Evolutionary conservation across 92 coral and sea anemone species (phyloP), one percentile per base, ranked within the genome.

Genomic region (Paramuricea clavata): DNA sequence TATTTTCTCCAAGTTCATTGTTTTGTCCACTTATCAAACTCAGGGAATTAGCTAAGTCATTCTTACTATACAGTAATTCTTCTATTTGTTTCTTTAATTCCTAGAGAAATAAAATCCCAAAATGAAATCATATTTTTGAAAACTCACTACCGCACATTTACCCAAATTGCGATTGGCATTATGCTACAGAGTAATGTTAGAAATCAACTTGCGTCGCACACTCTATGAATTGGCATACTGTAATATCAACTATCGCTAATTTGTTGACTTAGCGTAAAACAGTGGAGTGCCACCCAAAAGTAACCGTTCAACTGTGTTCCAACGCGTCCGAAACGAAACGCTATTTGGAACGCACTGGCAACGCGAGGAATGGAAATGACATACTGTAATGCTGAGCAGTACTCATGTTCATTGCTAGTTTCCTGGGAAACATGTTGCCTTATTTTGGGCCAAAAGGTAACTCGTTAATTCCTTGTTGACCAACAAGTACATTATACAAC

Each of bases 21-120:
- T 83, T 91, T 68, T 94, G 93, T 59, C 27, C 89, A 70, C 83
- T 41, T 25, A 93, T 49, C 86, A 17, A 10, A 39, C 84, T 57
- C 26, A 79, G 65, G 41, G 64, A 32, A 61, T 79, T 42, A 21
- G 43, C 49, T 32, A 21, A 79, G 35, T 79, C 57, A 79, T 21
- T 33, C 17, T 61, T 79, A 67, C 32, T 9, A 12, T 15, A 7
- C 59, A 79, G 33, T 25, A 79, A 23, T 31, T 79, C 84, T 79
- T 79, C 84, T 23, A 79, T 47, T 26, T 79, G 84, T 15, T 41
- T 79, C 50, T 59, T 79, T 27, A 79, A 42, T 59, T 79, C 84
- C 84, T 79, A 17, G 35, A 34, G 3, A 64, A 54, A 19, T 19
- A 54, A 54, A 10, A 21, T 54, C 54, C 54, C 54, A 21, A 54